These are phyloP conservation scores for Plutomurus gul DNA, from an alignment of 1,140 invertebrate genomes.

Conservation along the genomic window DNA sequence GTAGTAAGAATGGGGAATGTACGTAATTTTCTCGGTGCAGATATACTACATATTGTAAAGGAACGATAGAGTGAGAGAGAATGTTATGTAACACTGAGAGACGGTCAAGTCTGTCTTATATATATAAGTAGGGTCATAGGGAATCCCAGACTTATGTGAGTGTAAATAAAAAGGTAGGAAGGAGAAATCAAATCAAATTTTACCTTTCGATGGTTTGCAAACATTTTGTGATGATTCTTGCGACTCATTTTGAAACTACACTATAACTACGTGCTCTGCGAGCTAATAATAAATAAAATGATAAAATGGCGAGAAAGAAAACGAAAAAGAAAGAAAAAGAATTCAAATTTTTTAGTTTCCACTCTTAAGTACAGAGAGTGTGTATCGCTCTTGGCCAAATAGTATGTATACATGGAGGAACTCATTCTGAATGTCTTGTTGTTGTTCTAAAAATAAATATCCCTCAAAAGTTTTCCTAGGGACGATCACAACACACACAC, in stretches of 20 bases:
- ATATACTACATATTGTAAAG: background rate
- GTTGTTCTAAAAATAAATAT: constrained; percentile 18
- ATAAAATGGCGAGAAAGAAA: too few relatives aligned
- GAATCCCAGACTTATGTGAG: background rate
- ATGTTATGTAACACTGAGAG: background rate
- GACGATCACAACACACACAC: background rate
- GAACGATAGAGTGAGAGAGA: background rate
- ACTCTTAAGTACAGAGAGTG: too few relatives aligned
- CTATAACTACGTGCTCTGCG: too few relatives aligned
- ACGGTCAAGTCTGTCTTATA: too few relatives aligned
- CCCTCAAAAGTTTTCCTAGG: constrained; percentile 23
- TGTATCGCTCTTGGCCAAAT: too few relatives aligned
- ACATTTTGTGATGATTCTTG: background rate
- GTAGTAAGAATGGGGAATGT: too few relatives aligned
- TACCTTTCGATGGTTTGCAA: constrained; percentile 3
- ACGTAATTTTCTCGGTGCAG: too few relatives aligned
- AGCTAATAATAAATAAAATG: too few relatives aligned
- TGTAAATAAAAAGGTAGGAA: background rate
- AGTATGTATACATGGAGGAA: too few relatives aligned
- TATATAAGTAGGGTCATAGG: background rate
- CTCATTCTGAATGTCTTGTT: background rate
- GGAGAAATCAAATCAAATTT: background rate
- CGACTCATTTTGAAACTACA: constrained; percentile 13
- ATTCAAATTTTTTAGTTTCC: too few relatives aligned
- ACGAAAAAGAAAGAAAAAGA: background rate